Evolutionary conservation across 2,797 vertebrate genomes (phyloP).

Genomic region (Lacerta agilis): DNA sequence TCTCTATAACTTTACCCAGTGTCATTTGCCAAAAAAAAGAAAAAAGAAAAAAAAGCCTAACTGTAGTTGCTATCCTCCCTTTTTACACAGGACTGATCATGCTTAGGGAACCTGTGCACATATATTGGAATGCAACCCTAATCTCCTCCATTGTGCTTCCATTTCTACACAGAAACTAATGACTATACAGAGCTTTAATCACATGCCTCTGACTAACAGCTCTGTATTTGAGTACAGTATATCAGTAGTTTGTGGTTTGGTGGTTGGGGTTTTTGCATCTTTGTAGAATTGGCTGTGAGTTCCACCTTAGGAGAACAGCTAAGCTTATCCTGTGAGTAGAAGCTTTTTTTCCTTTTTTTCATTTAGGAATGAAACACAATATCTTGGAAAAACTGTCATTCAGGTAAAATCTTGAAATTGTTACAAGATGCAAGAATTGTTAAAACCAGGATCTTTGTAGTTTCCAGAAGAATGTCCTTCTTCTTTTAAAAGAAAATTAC

Average conservation of each 20-base stretch:
- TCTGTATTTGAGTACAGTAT: too few species aligned
- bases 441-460: neutral
- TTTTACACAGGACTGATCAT: too few species aligned
- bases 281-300: neutral
- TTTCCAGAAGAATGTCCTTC: neutral
- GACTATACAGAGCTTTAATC: neutral
- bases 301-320: neutral
- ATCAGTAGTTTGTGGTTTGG: neutral
- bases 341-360: neutral
- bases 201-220: neutral
- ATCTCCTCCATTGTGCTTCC: neutral
- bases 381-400: neutral
- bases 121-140: neutral
- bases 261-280: neutral
- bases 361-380: neutral
- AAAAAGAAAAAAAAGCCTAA: too few species aligned
- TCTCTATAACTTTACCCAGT: neutral
- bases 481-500: neutral
- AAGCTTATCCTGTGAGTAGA: neutral
- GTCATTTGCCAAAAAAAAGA: neutral
- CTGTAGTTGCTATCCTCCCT: too few species aligned
- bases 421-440: neutral
- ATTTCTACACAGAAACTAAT: neutral
- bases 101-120: too few species aligned
- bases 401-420: neutral